phyloP scores from a whole-genome alignment of 1,140 invertebrate species.

The Drosophila miranda region DNA sequence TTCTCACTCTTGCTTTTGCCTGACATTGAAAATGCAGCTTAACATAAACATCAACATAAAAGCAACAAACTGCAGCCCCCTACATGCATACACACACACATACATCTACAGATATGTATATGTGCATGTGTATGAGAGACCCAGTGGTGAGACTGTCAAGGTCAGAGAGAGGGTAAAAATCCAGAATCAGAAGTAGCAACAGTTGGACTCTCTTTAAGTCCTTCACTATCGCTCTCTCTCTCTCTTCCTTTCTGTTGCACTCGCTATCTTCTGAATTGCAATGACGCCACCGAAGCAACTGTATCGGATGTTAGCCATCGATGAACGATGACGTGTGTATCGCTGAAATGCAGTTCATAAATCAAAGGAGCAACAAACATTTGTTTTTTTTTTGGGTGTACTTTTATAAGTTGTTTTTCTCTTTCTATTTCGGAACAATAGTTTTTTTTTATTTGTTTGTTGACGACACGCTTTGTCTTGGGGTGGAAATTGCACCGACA shows the following conservation, averaged over 20 bases:
- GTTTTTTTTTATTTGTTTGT: neutral
- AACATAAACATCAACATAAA: constrained; percentile 29
- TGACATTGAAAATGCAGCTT: constrained; percentile 73
- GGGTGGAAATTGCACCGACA: neutral
- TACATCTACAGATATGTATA: too few relatives aligned
- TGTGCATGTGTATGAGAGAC: too few relatives aligned
- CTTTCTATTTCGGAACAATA: constrained; percentile 14
- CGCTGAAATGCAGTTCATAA: too few relatives aligned
- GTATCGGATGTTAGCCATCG: too few relatives aligned
- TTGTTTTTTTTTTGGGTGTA: neutral
- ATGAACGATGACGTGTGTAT: neutral
- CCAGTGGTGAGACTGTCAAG: constrained; percentile 50
- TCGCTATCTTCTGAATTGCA: neutral
- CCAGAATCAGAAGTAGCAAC: constrained; percentile 44
- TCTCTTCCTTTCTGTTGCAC: neutral
- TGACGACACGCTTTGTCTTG: neutral
- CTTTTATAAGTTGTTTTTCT: constrained; percentile 12
- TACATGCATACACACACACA: constrained; percentile 26
- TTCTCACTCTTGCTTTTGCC: constrained; percentile 37
- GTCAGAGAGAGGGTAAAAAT: constrained; percentile 66
- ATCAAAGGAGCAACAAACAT: neutral
- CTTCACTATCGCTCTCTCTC: constrained; percentile 1
- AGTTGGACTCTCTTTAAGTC: constrained; percentile 46
- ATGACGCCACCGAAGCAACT: too few relatives aligned
- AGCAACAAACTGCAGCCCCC: constrained; percentile 56